phyloP scores from a whole-genome alignment of 23 tunicate species.

The Ascidia mentula region DNA sequence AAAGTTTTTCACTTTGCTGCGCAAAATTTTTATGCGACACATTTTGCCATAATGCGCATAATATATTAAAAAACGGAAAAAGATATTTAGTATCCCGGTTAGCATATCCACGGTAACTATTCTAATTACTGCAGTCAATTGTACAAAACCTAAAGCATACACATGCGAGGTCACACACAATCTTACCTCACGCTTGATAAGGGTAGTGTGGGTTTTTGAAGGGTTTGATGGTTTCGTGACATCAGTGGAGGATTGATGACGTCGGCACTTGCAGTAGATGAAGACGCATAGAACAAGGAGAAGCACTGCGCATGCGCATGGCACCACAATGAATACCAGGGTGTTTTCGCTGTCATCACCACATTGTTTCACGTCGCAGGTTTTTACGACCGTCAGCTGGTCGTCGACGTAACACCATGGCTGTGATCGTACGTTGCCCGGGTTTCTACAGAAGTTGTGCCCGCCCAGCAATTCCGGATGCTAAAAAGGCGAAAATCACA shows the following conservation, averaged over 20 bases:
- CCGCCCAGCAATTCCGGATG: constrained; percentile 47
- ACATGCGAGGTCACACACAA: too few relatives aligned
- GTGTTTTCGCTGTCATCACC: constrained; percentile 10
- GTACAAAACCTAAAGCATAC: too few relatives aligned
- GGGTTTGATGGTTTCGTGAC: not conserved
- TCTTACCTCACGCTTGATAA: not conserved
- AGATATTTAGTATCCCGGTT: too few relatives aligned
- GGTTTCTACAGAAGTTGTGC: constrained; percentile 83
- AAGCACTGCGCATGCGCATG: constrained; percentile 27
- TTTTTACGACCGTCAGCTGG: constrained; percentile 16
- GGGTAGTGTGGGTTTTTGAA: not conserved
- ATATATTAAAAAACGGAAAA: not conserved
- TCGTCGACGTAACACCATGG: constrained; percentile 87
- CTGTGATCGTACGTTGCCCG: constrained; percentile 21
- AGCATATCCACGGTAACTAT: too few relatives aligned
- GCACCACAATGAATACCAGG: constrained; percentile 15
- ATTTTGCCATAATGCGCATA: too few relatives aligned
- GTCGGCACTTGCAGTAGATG: constrained; percentile 12
- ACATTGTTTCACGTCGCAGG: constrained; percentile 51
- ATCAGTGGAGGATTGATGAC: not conserved
- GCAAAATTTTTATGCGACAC: too few relatives aligned
- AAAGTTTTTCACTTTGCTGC: too few relatives aligned
- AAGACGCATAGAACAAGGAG: not conserved
- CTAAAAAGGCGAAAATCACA: constrained; percentile 20
- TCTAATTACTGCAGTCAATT: too few relatives aligned